phyloP scores from a whole-genome alignment of 2,888 invertebrate genomes.

The Auanema freiburgensis region DNA sequence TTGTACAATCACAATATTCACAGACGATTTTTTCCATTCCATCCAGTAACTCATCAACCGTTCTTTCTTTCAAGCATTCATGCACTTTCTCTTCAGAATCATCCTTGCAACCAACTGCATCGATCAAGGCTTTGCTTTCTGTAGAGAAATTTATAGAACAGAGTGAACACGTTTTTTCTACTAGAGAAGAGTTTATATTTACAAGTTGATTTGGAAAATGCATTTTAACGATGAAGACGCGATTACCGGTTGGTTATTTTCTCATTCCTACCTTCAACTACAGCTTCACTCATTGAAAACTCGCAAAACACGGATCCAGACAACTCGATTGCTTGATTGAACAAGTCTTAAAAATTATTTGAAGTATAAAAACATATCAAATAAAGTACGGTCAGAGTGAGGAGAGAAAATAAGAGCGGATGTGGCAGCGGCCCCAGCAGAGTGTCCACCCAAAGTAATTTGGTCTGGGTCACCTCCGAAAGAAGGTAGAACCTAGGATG shows the following conservation, averaged over 20 bases:
- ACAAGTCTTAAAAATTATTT: slow-evolving; percentile 32
- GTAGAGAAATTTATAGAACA: slow-evolving; percentile 12
- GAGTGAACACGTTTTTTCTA: too few relatives aligned
- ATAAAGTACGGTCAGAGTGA: slow-evolving; percentile 40
- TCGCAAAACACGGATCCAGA: slow-evolving; percentile 50
- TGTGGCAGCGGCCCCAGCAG: slow-evolving; percentile 41
- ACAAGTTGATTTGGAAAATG: too few relatives aligned
- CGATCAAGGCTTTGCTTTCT: slow-evolving; percentile 34
- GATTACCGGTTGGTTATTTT: too few relatives aligned
- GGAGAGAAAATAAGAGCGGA: slow-evolving; percentile 47
- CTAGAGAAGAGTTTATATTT: too few relatives aligned
- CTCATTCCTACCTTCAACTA: slow-evolving; percentile 29
- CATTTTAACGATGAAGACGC: too few relatives aligned
- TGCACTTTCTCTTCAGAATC: slow-evolving; percentile 34
- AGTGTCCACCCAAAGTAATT: slow-evolving; percentile 45
- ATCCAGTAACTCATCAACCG: slow-evolving; percentile 42
- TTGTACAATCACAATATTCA: neutral
- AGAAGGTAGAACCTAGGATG: slow-evolving; percentile 30
- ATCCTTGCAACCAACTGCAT: slow-evolving; percentile 36
- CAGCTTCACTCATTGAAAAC: slow-evolving; percentile 35
- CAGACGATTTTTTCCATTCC: slow-evolving; percentile 49
- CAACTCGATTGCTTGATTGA: slow-evolving; percentile 44
- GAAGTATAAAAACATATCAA: neutral
- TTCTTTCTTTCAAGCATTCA: slow-evolving; percentile 43
- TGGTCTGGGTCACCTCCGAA: slow-evolving; percentile 46